A percentile compares a stretch with the other conserved stretches of the same genome.
Evolutionary conservation across 2,113 vertebrate species (phyloP).

Genomic region (Promerops cafer): DNA sequence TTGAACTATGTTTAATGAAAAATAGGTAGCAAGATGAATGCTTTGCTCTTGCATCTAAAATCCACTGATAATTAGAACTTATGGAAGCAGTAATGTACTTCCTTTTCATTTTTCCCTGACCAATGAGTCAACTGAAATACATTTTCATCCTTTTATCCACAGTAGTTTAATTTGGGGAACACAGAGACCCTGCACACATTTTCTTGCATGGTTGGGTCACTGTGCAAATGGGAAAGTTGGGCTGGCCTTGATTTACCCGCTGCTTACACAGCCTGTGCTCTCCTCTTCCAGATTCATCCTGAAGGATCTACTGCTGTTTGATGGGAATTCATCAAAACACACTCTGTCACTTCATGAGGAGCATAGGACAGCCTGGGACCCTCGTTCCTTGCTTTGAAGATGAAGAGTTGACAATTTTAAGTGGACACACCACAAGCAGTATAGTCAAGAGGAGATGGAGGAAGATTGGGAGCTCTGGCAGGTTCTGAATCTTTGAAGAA

Average conservation of each 20-base stretch:
- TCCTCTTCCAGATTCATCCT: background rate
- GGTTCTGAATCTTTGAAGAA: background rate
- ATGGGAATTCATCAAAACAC: background rate
- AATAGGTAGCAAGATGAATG: background rate
- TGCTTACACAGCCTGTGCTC: background rate
- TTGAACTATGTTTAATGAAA: background rate
- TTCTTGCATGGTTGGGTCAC: background rate
- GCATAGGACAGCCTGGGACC: background rate
- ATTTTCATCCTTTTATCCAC: background rate
- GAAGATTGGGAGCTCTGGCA: background rate
- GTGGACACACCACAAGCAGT: background rate
- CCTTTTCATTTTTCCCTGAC: background rate
- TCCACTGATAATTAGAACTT: background rate
- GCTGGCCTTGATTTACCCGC: background rate
- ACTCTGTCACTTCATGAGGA: background rate
- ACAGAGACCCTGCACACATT: fast-evolving
- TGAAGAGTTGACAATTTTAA: background rate
- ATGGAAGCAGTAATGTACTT: background rate
- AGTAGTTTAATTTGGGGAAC: background rate
- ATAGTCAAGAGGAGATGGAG: background rate
- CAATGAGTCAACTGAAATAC: background rate
- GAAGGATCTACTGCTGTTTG: background rate
- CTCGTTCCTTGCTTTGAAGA: background rate
- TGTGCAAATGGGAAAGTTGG: background rate
- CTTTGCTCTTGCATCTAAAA: background rate